Base-by-base conservation (phyloP, 92 coral and sea anemone species). In the Zoanthus solanderi region DNA sequence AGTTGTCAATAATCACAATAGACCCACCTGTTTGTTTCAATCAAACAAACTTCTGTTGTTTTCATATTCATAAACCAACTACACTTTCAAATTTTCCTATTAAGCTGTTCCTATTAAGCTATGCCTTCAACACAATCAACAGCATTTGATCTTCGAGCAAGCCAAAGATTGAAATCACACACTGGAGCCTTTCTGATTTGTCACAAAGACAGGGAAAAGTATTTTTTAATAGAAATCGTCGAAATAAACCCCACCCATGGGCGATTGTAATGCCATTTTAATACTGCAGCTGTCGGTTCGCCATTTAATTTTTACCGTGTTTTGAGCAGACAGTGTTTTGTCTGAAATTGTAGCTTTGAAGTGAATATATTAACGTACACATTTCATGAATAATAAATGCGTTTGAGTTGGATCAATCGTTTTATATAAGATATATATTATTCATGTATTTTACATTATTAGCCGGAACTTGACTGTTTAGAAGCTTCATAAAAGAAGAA, bases 261-360 rank as follows among this genome's bases (percentile, higher is more conserved):
- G 15, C 32, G 23, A 63, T 63, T 63, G 69, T 63, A 23, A 63
- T 5, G 29, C 28, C 52, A 31, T 45, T 66, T 5, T 16, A 77
- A 46, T 52, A 15, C 10, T 0, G 75, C 85, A 81, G 46, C 85
- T 81, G 85, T 54, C 68, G 44, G 45, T 30, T 32, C 23, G 5
- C 85, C 57, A 45, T 65, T 81, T 14, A 47, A 76, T 46, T 18
- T 48, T 65, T 6, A 52, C 31, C 65, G 29, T 80, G 58, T 65
- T 80, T 32, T 10, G n/a, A 23, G 11, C 29, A 81, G 85, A 81
- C 85, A 66, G 2, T 81, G 75, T 81, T 81, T 45, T 81, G 85
- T 81, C 85, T 81, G 85, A 29, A 11, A 9, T 58, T 0, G 23
- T 37, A 61, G 56, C 34, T 48, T 61, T 50, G n/a, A 54, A 79